Evolutionary conservation across 2,797 vertebrate species (phyloP), one percentile per base, ranked within the genome.

Genomic region (Atherinosoma microstoma): DNA sequence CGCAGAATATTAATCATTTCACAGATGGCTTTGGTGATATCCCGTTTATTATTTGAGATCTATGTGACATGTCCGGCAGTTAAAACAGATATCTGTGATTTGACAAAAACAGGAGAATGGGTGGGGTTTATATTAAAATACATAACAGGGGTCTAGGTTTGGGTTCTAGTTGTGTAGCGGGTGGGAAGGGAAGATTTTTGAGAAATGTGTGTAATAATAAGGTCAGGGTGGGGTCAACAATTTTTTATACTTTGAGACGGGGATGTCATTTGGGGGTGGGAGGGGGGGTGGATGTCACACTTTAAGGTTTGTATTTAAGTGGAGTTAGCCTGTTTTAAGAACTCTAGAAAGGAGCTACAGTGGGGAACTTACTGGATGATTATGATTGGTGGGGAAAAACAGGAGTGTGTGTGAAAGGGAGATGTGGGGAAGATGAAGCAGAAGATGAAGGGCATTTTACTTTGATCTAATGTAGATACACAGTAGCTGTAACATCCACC

Each of bases 291-390:
- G 80, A 78, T 68, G 69, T 84, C 87, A 90, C 84, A 88, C 68
- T 81, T 84, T 56, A 86, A 85, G 78, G 85, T 91, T 93, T 93
- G 87, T 94, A 93, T 94, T 93, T 92, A 93, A 93, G 84, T 84
- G 83, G 83, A 91, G 72, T 75, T 71, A 67, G 85, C 78, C 90
- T 87, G 89, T 91, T 91, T 92, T 91, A 87, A 89, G 87, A 84
- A 82, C 84, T 81, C 76, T 85, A 76, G 83, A 64, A 70, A 72
- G 73, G 65, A 83, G 64, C 56, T 53, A 70, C 73, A 57, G 85
- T 70, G 29, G 82, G 82, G 64, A 82, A 76, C 63, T 70, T 79
- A 84, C 82, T 88, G 83, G 83, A 87, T 45, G 71, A 56, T 75
- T 80, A 58, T 64, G 72, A 60, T 63, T 53, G 70, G 67, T 53